Evolutionary conservation across 2,113 vertebrate genomes (phyloP).

Genomic region (Coptodon bakossiorum): DNA sequence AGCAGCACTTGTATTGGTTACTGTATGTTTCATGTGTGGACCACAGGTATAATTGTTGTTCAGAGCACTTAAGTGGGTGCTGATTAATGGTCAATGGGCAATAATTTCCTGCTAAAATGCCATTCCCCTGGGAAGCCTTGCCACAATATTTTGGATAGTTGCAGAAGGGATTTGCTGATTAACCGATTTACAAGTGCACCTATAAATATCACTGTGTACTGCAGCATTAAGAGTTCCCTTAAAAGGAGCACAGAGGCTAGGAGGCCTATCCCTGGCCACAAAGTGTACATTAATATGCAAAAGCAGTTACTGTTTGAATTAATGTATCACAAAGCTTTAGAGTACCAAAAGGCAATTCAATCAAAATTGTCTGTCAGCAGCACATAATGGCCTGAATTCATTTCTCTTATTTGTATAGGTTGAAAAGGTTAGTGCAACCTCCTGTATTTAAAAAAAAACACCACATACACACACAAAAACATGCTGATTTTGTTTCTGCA

Average conservation of each 20-base stretch:
- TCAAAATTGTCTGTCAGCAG: constrained; percentile 7
- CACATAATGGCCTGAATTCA: background rate
- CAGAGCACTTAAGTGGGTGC: background rate
- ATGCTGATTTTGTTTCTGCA: background rate
- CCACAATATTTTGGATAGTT: background rate
- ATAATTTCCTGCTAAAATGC: background rate
- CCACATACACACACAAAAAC: background rate
- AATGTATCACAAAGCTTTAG: background rate
- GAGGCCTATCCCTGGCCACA: background rate
- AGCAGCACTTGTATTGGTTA: background rate
- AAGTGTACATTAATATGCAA: background rate
- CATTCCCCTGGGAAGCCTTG: background rate
- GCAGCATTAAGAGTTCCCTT: background rate
- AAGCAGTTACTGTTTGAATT: background rate
- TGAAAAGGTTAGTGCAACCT: constrained; percentile 52
- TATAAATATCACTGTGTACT: background rate
- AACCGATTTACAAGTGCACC: background rate
- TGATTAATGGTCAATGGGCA: background rate
- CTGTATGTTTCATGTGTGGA: background rate
- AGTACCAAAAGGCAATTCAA: constrained; percentile 1
- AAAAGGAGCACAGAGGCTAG: background rate
- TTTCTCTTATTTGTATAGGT: constrained; percentile 5
- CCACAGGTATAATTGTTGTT: background rate
- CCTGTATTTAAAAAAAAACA: constrained; percentile 56
- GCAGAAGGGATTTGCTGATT: background rate